Evolutionary conservation across 2,888 invertebrate genomes (phyloP).

Genomic region (Bellardia pandia): DNA sequence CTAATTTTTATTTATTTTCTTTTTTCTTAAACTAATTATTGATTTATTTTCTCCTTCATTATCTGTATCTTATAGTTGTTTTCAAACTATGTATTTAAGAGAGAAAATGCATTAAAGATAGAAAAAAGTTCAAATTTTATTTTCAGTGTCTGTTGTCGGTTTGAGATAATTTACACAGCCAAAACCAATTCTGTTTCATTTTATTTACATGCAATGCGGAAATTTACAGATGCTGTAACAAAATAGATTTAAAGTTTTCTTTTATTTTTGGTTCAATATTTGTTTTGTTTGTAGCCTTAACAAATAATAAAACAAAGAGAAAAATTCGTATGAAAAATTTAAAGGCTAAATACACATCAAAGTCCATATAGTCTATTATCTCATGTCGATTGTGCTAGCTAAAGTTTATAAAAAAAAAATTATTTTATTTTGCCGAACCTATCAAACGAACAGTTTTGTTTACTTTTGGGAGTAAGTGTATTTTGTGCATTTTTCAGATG

Average conservation of each 20-base stretch:
- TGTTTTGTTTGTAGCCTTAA: conserved; percentile 22
- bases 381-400: conserved; percentile 19
- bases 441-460: conserved; percentile 41
- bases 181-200: conserved; percentile 18
- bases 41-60: conserved; percentile 19
- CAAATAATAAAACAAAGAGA: not conserved
- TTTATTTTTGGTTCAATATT: conserved; percentile 4
- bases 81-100: conserved; percentile 41
- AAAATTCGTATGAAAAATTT: conserved; percentile 38
- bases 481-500: conserved; percentile 15
- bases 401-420: conserved; percentile 28
- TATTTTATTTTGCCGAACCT: conserved; percentile 32
- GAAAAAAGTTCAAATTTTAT: conserved; percentile 54
- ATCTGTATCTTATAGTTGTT: conserved; percentile 31
- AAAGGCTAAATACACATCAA: conserved; percentile 67
- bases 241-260: conserved; percentile 25
- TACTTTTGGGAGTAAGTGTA: not conserved
- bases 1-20: conserved; percentile 3
- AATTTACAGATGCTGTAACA: conserved; percentile 61
- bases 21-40: conserved; percentile 40
- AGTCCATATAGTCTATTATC: conserved; percentile 55
- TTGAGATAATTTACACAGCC: not conserved
- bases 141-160: conserved; percentile 25
- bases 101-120: conserved; percentile 33
- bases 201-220: conserved; percentile 62